phyloP scores from a whole-genome alignment of 2,888 invertebrate species.

The Ormyrus labotus region DNA sequence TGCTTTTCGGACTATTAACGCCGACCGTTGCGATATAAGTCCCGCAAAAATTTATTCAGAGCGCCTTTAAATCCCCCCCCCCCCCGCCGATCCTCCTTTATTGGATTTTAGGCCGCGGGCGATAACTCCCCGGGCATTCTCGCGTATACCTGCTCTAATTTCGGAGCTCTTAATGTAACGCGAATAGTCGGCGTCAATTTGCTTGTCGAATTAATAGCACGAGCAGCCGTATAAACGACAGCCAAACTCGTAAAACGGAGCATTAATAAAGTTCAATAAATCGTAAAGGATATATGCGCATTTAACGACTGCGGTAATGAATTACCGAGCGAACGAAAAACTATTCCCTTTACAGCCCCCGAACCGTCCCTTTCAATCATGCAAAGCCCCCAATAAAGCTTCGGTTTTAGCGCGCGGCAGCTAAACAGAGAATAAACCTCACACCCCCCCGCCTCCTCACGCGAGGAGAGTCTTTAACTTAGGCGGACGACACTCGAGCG shows the following conservation, averaged over 20 bases:
- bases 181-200: neutral
- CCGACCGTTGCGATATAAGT: neutral
- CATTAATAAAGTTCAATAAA: slow-evolving; percentile 20
- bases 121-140: neutral
- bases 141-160: neutral
- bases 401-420: too few relatives aligned
- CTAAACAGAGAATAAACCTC: too few relatives aligned
- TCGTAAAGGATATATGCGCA: neutral
- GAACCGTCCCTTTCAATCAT: too few relatives aligned
- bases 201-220: neutral
- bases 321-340: neutral
- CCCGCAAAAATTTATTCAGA: slow-evolving; percentile 17
- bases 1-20: slow-evolving; percentile 40
- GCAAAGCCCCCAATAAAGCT: too few relatives aligned
- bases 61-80: neutral
- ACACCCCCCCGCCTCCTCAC: too few relatives aligned
- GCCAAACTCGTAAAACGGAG: too few relatives aligned
- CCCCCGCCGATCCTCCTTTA: neutral
- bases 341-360: neutral
- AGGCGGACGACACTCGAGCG: too few relatives aligned
- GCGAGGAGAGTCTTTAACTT: too few relatives aligned
- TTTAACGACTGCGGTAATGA: slow-evolving; percentile 3
- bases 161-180: neutral
- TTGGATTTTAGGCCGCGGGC: slow-evolving; percentile 7
- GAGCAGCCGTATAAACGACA: too few relatives aligned